Evolutionary conservation across 2,113 vertebrate genomes (phyloP).

Genomic region (Cebus imitator): DNA sequence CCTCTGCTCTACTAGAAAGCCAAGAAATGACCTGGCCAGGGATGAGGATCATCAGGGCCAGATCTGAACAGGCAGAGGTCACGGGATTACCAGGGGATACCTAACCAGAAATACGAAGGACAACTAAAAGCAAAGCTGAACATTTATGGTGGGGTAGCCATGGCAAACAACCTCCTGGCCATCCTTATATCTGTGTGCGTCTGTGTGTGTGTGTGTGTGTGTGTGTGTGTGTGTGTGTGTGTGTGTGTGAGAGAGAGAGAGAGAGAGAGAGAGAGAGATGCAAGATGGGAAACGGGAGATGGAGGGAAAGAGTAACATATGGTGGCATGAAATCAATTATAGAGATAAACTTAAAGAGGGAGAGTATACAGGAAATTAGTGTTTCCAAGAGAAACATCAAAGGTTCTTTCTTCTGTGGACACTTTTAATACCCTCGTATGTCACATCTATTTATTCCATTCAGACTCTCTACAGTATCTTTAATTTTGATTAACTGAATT

Average conservation of each 20-base stretch:
- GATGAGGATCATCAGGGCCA: neutral
- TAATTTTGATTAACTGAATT: slow-evolving; percentile 72
- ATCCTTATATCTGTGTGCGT: too few species aligned
- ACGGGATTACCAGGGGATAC: neutral
- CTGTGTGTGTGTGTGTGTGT: neutral
- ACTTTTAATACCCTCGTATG: slow-evolving; percentile 48
- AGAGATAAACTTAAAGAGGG: neutral
- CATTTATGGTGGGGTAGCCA: neutral
- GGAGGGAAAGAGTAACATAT: neutral
- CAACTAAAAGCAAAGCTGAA: neutral
- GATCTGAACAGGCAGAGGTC: neutral
- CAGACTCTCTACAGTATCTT: slow-evolving; percentile 64
- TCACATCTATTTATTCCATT: slow-evolving; percentile 64
- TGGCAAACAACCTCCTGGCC: neutral
- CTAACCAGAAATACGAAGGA: neutral
- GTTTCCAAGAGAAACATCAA: neutral
- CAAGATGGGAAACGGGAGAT: too few species aligned
- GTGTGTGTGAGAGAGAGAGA: too few species aligned
- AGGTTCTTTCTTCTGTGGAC: neutral
- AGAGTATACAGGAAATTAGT: neutral
- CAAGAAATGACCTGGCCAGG: neutral
- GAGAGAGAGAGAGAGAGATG: neutral
- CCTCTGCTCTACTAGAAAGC: neutral
- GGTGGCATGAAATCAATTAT: neutral
- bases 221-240: neutral